Conservation (phyloP, 23 tunicate genomes). For the Diplosoma virens region DNA sequence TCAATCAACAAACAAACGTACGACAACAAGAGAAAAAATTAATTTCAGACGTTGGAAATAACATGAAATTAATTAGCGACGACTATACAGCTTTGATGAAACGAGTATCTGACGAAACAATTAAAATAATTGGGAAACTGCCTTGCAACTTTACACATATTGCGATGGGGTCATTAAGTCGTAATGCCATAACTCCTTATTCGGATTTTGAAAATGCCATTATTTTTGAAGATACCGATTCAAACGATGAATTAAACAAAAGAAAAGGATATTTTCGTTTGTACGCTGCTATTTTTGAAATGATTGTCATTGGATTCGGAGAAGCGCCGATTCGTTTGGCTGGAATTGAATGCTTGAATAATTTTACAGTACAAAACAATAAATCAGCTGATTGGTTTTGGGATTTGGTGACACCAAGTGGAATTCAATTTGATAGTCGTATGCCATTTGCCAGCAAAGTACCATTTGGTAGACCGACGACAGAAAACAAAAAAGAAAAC, state of each 20-base stretch:
- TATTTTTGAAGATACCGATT: conserved; percentile 20
- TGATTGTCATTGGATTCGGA: conserved; percentile 33
- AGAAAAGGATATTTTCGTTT: conserved; percentile 22
- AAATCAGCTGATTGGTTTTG: conserved; percentile 39
- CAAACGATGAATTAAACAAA: neutral
- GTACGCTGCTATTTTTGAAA: conserved; percentile 32
- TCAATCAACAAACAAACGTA: neutral
- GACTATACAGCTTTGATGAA: conserved; percentile 12
- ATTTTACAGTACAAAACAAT: conserved; percentile 3
- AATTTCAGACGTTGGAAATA: neutral
- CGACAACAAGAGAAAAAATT: neutral
- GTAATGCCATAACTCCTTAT: conserved; percentile 36
- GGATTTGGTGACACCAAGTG: conserved; percentile 14
- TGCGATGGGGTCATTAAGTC: conserved; percentile 45
- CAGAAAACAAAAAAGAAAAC: conserved; percentile 10
- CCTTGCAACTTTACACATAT: conserved; percentile 44
- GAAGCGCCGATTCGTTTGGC: conserved; percentile 41
- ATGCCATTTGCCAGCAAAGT: conserved; percentile 42
- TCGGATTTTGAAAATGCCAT: conserved; percentile 67
- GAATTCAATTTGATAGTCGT: conserved; percentile 44
- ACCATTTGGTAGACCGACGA: conserved; percentile 32
- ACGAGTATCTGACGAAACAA: neutral
- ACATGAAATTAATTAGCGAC: conserved; percentile 28
- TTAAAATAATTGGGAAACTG: conserved; percentile 10
- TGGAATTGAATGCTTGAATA: conserved; percentile 34